Evolutionary conservation across 35 echinoderm and acorn worm genomes (phyloP).

Genomic region (Amphiura filiformis): DNA sequence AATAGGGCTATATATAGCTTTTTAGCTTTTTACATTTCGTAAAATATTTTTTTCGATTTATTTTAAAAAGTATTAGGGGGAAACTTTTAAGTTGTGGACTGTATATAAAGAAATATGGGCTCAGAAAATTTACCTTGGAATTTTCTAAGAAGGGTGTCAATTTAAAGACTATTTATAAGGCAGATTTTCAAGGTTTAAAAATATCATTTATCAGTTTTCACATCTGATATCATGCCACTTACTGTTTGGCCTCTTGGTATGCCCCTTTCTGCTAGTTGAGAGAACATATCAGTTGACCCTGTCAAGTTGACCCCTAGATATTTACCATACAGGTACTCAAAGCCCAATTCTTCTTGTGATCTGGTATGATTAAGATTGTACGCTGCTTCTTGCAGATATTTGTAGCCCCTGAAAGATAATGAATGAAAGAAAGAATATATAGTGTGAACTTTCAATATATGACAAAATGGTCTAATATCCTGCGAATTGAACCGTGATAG

Average conservation of each 20-base stretch:
- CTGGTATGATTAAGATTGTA: conserved; percentile 58
- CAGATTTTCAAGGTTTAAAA: not conserved
- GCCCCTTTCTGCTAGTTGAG: conserved; percentile 46
- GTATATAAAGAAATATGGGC: too few species aligned
- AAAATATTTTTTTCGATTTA: too few species aligned
- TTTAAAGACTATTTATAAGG: not conserved
- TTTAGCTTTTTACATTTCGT: too few species aligned
- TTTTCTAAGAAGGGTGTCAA: not conserved
- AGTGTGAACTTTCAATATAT: too few species aligned
- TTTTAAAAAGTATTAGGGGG: too few species aligned
- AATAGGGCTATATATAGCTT: too few species aligned
- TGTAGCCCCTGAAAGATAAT: conserved; percentile 51
- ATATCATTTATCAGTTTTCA: too few species aligned
- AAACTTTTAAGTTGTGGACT: too few species aligned
- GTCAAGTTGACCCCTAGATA: conserved; percentile 75
- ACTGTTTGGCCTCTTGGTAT: conserved; percentile 80
- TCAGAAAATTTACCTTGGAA: conserved; percentile 4
- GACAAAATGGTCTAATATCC: not conserved
- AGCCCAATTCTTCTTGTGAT: conserved; percentile 61
- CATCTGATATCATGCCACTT: conserved; percentile 30
- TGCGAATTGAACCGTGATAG: not conserved
- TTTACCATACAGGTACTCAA: conserved; percentile 71
- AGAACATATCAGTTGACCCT: conserved; percentile 67
- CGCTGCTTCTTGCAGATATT: conserved; percentile 62
- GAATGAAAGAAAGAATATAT: not conserved